These are phyloP conservation scores for Drosophila insularis DNA, from an alignment of 1,140 invertebrate species.

Conservation along the genomic window DNA sequence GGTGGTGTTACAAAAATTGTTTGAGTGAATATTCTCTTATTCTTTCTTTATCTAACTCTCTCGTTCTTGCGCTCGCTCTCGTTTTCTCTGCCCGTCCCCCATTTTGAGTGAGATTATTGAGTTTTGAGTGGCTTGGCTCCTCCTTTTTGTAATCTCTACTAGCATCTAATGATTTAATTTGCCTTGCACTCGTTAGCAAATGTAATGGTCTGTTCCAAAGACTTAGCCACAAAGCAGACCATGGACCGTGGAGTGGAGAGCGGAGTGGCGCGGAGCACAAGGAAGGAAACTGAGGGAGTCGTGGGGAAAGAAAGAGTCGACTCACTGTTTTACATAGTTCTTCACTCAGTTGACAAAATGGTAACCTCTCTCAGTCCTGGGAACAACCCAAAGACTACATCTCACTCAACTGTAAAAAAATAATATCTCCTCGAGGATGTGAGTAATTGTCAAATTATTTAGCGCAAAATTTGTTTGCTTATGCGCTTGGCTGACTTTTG, in stretches of 20 bases:
- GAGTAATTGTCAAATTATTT: slow-evolving; percentile 83
- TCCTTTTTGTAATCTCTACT: slow-evolving; percentile 62
- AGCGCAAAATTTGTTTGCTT: slow-evolving; percentile 82
- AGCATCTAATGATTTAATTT: slow-evolving; percentile 83
- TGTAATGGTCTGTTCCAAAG: slow-evolving; percentile 80
- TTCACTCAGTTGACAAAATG: slow-evolving; percentile 40
- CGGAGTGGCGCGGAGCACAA: not conserved
- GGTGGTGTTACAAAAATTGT: not conserved
- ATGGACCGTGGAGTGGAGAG: not conserved
- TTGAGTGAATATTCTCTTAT: slow-evolving; percentile 46
- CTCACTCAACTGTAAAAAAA: slow-evolving; percentile 8
- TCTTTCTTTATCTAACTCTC: slow-evolving; percentile 1
- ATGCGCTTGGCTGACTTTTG: slow-evolving; percentile 68
- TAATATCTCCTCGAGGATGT: slow-evolving; percentile 54
- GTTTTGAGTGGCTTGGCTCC: slow-evolving; percentile 65
- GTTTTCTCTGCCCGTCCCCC: slow-evolving; percentile 49
- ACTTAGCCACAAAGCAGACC: slow-evolving; percentile 55
- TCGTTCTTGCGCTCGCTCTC: slow-evolving; percentile 3
- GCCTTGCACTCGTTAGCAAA: slow-evolving; percentile 80
- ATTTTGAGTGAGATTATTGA: slow-evolving; percentile 25
- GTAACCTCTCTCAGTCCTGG: slow-evolving; percentile 21
- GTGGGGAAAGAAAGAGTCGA: not conserved
- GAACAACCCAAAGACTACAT: not conserved
- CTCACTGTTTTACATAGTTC: slow-evolving; percentile 49
- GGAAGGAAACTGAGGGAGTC: not conserved